Percentiles rank a stretch among this genome's conserved stretches.
Conservation (phyloP, 2,888 invertebrate species). For the Punctoribates punctum region DNA sequence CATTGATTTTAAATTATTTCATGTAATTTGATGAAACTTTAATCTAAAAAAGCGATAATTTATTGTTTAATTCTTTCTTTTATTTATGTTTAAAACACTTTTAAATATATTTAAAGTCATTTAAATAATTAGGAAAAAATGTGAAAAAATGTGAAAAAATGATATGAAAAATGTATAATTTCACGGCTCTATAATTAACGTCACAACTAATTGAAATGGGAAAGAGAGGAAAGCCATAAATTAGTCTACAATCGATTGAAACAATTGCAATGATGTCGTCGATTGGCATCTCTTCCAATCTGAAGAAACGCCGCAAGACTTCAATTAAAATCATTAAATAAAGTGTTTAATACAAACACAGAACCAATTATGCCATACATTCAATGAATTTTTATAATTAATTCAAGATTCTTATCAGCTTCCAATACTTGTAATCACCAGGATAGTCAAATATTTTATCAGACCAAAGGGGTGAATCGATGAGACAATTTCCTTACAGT, state of each 20-base stretch:
- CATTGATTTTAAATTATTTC: conserved; percentile 17
- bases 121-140: neutral
- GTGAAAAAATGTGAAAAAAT: neutral
- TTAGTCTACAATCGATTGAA: neutral
- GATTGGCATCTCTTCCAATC: no score
- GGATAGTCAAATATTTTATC: no score
- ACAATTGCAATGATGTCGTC: no score
- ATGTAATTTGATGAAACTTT: conserved; percentile 6
- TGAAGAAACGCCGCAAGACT: no score
- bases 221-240: neutral
- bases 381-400: conserved; percentile 20
- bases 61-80: neutral
- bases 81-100: neutral
- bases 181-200: neutral
- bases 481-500: no score
- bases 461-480: no score
- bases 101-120: neutral
- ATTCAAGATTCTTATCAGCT: no score
- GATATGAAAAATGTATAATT: neutral
- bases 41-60: neutral
- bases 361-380: neutral
- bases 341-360: no score
- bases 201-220: neutral
- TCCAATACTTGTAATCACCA: no score
- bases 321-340: no score